phyloP scores from a whole-genome alignment of 2,113 vertebrate genomes.

The Lamprologus lemairii region DNA sequence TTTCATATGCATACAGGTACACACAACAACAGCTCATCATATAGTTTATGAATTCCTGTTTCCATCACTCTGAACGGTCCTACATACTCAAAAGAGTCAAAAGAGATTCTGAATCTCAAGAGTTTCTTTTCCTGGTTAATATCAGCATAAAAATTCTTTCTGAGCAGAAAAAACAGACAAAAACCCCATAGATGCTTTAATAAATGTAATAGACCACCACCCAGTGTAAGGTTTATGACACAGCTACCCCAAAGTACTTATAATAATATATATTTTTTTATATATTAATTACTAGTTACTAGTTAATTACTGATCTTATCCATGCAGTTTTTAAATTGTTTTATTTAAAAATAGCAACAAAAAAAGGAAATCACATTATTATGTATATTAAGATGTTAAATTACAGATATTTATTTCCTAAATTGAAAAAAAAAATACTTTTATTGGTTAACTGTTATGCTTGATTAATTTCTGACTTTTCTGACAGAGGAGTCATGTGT shows the following conservation, averaged over 20 bases:
- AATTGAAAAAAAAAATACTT: rapidly evolving
- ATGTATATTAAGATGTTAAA: too few species aligned
- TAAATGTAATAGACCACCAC: background rate
- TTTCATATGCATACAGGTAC: background rate
- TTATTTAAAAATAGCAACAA: rapidly evolving
- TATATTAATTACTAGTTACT: too few species aligned
- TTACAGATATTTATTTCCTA: background rate
- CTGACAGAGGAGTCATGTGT: background rate
- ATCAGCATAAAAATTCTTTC: rapidly evolving
- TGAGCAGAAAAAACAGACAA: background rate
- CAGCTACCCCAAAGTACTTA: background rate
- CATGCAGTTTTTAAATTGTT: background rate
- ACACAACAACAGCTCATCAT: background rate
- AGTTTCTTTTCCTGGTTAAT: background rate
- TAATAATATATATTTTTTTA: background rate
- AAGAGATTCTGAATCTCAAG: background rate
- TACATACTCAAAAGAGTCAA: background rate
- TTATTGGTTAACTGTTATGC: rapidly evolving
- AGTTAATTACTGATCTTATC: background rate
- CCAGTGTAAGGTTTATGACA: background rate
- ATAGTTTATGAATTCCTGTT: background rate
- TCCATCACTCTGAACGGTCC: background rate
- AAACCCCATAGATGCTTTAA: rapidly evolving
- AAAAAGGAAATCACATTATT: background rate
- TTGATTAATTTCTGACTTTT: background rate